phyloP scores from a whole-genome alignment of 2,113 vertebrate genomes.

The Cyanoderma ruficeps region DNA sequence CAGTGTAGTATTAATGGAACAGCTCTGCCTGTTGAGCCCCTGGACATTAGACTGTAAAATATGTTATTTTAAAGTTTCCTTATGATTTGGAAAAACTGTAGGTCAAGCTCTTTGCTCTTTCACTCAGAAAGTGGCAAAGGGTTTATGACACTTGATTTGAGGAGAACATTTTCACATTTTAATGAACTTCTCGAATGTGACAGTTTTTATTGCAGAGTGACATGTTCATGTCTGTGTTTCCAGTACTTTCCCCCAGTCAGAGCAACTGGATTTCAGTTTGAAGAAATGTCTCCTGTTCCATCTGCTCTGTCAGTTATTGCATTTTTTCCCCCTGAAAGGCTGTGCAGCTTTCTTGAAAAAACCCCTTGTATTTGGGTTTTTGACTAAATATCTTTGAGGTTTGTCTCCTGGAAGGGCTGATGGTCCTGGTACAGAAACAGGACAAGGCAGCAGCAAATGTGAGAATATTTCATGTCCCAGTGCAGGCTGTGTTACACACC shows the following conservation, averaged over 20 bases:
- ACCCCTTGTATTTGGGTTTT: not conserved
- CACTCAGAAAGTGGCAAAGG: not conserved
- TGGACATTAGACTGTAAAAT: not conserved
- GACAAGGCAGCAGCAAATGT: not conserved
- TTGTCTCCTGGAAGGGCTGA: fast-evolving
- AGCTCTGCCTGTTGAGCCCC: not conserved
- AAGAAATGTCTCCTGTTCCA: not conserved
- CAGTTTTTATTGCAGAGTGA: not conserved
- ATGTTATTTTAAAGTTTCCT: not conserved
- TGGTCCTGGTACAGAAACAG: not conserved
- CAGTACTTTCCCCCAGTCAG: not conserved
- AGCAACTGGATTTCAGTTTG: not conserved
- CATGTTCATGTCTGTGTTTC: not conserved
- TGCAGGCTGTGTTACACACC: not conserved
- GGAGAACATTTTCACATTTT: not conserved
- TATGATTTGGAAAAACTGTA: not conserved
- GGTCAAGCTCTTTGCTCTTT: not conserved
- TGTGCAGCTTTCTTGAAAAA: not conserved
- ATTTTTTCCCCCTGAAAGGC: not conserved
- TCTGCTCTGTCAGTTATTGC: not conserved
- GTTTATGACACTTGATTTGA: not conserved
- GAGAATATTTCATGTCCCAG: not conserved
- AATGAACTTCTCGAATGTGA: not conserved
- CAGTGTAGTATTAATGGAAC: not conserved
- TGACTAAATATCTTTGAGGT: not conserved